These are phyloP conservation scores for Eilema sororculum DNA, from an alignment of 2,888 invertebrate genomes.

Conservation along the genomic window DNA sequence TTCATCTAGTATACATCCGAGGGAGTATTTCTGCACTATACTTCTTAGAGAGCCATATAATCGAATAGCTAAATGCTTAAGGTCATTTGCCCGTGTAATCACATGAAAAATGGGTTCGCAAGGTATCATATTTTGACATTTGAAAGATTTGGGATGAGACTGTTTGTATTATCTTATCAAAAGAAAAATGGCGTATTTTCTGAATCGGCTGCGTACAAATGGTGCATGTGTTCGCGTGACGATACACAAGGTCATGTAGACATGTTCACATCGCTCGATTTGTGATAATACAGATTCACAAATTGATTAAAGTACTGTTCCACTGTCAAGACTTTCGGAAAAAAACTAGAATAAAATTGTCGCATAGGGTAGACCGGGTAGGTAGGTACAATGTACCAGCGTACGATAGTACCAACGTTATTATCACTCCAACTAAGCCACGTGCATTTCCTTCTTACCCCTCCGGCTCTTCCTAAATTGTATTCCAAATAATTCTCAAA, in stretches of 20 bases:
- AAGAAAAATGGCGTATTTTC: constrained; percentile 13
- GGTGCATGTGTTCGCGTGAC: constrained; percentile 42
- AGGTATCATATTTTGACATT: background rate
- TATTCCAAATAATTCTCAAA: too few relatives aligned
- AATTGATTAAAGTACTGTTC: constrained; percentile 35
- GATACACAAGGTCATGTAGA: constrained; percentile 42
- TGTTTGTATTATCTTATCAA: constrained; percentile 7
- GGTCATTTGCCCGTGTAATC: too few relatives aligned
- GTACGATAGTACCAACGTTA: too few relatives aligned
- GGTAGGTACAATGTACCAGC: too few relatives aligned
- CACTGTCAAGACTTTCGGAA: constrained; percentile 26
- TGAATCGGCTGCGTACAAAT: background rate
- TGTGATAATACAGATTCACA: constrained; percentile 33
- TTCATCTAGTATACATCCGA: too few relatives aligned
- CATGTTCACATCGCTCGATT: constrained; percentile 34
- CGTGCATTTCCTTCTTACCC: too few relatives aligned
- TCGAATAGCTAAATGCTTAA: too few relatives aligned
- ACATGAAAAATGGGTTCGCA: background rate
- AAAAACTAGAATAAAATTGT: background rate
- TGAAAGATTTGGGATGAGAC: background rate
- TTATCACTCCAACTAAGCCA: too few relatives aligned
- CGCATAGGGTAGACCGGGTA: too few relatives aligned
- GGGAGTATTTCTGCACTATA: too few relatives aligned
- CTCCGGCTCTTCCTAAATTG: too few relatives aligned
- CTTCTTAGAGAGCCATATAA: too few relatives aligned